A percentile compares a stretch with the other conserved stretches of the same genome.
Evolutionary conservation across 2,888 invertebrate genomes (phyloP).

Genomic region (Thymelicus lineola): DNA sequence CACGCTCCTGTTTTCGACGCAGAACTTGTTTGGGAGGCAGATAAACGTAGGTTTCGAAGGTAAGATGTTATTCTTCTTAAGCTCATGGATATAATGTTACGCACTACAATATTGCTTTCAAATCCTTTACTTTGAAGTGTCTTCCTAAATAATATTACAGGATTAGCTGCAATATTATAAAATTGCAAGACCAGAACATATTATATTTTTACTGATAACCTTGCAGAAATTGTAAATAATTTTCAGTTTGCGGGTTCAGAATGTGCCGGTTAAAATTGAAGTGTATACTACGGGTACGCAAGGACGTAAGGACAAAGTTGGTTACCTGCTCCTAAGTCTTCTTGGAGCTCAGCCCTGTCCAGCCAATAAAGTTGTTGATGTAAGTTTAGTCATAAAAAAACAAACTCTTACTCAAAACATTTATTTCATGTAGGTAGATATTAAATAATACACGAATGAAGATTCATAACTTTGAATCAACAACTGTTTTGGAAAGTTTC

Average conservation of each 20-base stretch:
- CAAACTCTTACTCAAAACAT: too few species aligned
- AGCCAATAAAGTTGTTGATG: slow-evolving; percentile 74
- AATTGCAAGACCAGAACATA: too few species aligned
- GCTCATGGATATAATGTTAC: not conserved
- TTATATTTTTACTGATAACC: too few species aligned
- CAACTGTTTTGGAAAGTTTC: too few species aligned
- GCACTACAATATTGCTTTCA: too few species aligned
- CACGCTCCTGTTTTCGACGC: slow-evolving; percentile 88
- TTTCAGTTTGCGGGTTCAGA: slow-evolving; percentile 88
- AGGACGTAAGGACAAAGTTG: slow-evolving; percentile 87
- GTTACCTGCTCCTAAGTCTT: slow-evolving; percentile 88
- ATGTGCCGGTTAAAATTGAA: slow-evolving; percentile 90
- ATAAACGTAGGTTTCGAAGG: slow-evolving; percentile 89
- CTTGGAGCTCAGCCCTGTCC: slow-evolving; percentile 89
- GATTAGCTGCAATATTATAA: too few species aligned
- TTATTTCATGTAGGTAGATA: too few species aligned
- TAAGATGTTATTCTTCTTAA: slow-evolving; percentile 51
- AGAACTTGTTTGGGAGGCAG: slow-evolving; percentile 92
- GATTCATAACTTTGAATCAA: too few species aligned
- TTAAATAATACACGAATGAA: too few species aligned
- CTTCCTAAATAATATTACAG: too few species aligned
- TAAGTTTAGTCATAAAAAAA: slow-evolving; percentile 47
- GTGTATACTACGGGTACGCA: slow-evolving; percentile 85
- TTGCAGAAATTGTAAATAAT: not conserved
- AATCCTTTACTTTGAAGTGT: too few species aligned